Conservation (phyloP, 2,888 invertebrate genomes). For the Drosophila subsilvestris region DNA sequence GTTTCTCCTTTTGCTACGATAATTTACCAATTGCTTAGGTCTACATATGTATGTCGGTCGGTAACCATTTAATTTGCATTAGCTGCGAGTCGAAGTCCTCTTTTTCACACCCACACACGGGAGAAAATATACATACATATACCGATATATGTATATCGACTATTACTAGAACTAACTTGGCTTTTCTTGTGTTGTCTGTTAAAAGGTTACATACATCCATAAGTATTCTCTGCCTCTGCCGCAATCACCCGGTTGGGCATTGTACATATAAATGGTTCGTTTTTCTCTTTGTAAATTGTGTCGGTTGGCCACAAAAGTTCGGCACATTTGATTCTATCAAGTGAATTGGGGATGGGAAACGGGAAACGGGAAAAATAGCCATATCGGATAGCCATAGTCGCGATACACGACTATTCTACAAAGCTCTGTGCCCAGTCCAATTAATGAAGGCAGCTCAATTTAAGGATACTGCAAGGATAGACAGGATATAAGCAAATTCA, state of each 20-base stretch:
- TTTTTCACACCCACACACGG: constrained; percentile 14
- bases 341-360: constrained; percentile 13
- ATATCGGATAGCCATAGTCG: no score
- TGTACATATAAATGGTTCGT: constrained; percentile 63
- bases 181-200: constrained; percentile 26
- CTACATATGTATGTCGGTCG: constrained; percentile 22
- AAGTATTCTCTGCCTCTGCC: constrained; percentile 47
- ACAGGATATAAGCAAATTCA: no score
- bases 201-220: constrained; percentile 58
- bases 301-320: constrained; percentile 56
- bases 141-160: constrained; percentile 6
- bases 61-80: constrained; percentile 27
- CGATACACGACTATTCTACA: not conserved
- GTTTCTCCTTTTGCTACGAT: constrained; percentile 6
- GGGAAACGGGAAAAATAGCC: not conserved
- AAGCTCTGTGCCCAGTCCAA: not conserved
- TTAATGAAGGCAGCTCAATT: no score
- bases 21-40: constrained; percentile 24
- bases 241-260: constrained; percentile 52
- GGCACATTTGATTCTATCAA: constrained; percentile 66
- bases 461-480: no score
- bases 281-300: constrained; percentile 73
- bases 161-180: constrained; percentile 46
- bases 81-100: constrained; percentile 51
- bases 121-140: constrained; percentile 26